A percentile compares a stretch with the other conserved stretches of the same genome.
Evolutionary conservation across 2,797 vertebrate genomes (phyloP).

Genomic region (Trachurus trachurus): DNA sequence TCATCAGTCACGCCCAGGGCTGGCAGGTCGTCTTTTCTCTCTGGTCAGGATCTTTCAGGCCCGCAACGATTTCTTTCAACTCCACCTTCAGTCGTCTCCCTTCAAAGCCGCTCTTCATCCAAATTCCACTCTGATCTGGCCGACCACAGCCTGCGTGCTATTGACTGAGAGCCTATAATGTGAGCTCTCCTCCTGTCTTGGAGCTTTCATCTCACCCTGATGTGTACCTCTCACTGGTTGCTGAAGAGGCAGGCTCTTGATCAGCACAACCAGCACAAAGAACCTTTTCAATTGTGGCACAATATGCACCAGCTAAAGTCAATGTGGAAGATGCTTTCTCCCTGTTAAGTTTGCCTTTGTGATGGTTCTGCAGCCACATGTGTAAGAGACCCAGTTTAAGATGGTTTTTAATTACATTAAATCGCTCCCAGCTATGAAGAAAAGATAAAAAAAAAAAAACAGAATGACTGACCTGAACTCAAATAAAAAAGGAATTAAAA

Average conservation of each 20-base stretch:
- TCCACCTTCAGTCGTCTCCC: constrained; percentile 51
- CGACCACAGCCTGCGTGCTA: constrained; percentile 57
- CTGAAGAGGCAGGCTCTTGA: constrained; percentile 64
- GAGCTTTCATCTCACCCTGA: constrained; percentile 71
- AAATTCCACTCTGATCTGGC: constrained; percentile 69
- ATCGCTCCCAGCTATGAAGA: neutral
- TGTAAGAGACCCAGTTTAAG: neutral
- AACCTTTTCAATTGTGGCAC: constrained; percentile 35
- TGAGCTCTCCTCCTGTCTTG: constrained; percentile 40
- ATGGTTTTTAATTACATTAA: neutral
- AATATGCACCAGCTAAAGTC: constrained; percentile 8
- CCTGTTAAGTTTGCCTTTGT: constrained; percentile 18
- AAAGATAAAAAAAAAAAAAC: neutral
- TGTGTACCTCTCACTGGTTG: constrained; percentile 49
- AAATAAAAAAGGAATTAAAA: constrained; percentile 11
- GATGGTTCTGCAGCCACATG: neutral
- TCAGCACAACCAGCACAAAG: constrained; percentile 60
- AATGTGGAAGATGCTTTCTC: neutral
- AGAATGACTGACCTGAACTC: constrained; percentile 1
- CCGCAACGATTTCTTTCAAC: constrained; percentile 67
- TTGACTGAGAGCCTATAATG: constrained; percentile 68
- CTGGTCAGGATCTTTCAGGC: constrained; percentile 51
- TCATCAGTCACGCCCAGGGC: constrained; percentile 28
- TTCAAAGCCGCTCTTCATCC: constrained; percentile 60
- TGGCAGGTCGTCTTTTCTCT: constrained; percentile 54